Conservation (phyloP, 2,888 invertebrate species). For the Oscheius sp. region DNA sequence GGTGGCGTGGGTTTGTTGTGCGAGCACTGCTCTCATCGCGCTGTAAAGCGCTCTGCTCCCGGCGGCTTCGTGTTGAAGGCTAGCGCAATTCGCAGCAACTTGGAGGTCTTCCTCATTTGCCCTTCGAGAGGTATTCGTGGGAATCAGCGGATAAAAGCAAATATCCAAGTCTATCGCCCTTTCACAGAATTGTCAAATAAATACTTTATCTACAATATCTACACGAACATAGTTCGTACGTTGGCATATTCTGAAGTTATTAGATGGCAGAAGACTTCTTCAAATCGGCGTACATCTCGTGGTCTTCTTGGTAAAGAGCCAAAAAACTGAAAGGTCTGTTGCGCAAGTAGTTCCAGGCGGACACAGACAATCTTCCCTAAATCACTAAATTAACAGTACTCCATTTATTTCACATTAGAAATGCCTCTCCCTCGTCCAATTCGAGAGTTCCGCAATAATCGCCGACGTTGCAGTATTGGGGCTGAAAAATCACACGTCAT, state of each 20-base stretch:
- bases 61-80: constrained; percentile 28
- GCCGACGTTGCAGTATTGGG: constrained; percentile 8
- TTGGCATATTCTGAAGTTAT: background rate
- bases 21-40: constrained; percentile 31
- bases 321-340: background rate
- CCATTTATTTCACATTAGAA: constrained; percentile 20
- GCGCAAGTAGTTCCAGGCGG: constrained; percentile 10
- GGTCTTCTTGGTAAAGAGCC: constrained; percentile 13
- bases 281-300: constrained; percentile 9
- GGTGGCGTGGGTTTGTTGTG: constrained; percentile 31
- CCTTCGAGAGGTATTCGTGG: background rate
- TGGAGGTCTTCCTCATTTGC: background rate
- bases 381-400: background rate
- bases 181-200: too few species aligned
- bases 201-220: too few species aligned
- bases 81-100: constrained; percentile 8
- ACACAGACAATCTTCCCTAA: constrained; percentile 19
- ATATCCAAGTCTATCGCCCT: too few species aligned
- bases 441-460: constrained; percentile 13
- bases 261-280: background rate
- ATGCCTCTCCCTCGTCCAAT: constrained; percentile 12
- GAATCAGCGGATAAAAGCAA: too few species aligned
- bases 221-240: too few species aligned
- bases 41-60: constrained; percentile 30
- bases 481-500: constrained; percentile 11